Evolutionary conservation across 2,888 invertebrate species (phyloP), one percentile per base, ranked within the genome.

Genomic region (Coenonympha glycerion): DNA sequence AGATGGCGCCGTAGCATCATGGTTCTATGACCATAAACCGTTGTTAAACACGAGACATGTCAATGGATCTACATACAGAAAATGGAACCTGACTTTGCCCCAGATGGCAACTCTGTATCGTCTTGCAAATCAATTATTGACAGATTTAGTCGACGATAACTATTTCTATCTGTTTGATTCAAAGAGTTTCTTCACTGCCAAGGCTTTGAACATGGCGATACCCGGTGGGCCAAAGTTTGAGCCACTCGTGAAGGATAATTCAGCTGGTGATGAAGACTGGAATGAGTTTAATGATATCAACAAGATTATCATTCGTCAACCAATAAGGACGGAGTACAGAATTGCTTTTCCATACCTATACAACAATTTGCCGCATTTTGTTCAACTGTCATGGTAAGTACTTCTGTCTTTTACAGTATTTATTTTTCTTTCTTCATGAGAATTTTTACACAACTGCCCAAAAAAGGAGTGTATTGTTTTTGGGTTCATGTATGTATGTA

Each of bases 281-380:
- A 99, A 99, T 85, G 99, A 99, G 85, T 99, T 99, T 72, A 99
- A 99, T 87, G 99, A 99, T 72, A 99, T 99, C 63, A 99, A 99
- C 80, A 99, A 99, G 87, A 99, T 99, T 66, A 99, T 99, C 58
- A 99, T 99, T 64, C 90, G 99, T 6, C 99, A 99, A 72, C 99
- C 99, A 2, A 96, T 99, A 61, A 91, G 99, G 57, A 99, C 99
- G 0, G 99, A 99, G 80, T 99, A 99, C 78, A 91, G 99, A 62
- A 99, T 99, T 71, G 99, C 99, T 0, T 99, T 99, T 82, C 99
- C 99, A 0, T 99, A 98, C 80, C 88, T 99, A 63, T 99, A 99
- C 88, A 99, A 99, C 81, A 99, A 98, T 76, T 92, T 98, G 90
- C 98, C 99, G 0, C 97, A 98, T 81, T 98, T 97, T 79, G 99